Conservation (phyloP, 2,113 vertebrate genomes). For the Peucedramus taeniatus region DNA sequence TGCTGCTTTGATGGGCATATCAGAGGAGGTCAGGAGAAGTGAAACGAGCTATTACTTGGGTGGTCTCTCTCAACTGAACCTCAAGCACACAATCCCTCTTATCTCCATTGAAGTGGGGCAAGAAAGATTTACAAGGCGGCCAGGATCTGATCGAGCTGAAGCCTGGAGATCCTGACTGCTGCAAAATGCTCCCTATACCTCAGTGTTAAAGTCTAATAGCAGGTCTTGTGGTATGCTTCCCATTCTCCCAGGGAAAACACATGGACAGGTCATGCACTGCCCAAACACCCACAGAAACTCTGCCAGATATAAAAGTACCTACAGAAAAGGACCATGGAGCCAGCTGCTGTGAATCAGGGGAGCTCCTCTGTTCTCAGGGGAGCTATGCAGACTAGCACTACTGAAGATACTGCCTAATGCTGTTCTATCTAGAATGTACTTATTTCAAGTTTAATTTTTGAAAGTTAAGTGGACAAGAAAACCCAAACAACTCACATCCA, state of each 20-base stretch:
- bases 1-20: slow-evolving; percentile 1
- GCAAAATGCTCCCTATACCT: slow-evolving; percentile 9
- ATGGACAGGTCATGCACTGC: not conserved
- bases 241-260: not conserved
- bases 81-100: slow-evolving; percentile 9
- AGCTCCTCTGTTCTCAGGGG: not conserved
- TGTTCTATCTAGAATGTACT: not conserved
- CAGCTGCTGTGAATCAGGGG: not conserved
- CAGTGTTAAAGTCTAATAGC: not conserved
- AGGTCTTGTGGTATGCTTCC: not conserved
- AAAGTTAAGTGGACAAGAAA: not conserved
- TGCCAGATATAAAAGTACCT: not conserved
- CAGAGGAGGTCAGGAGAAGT: slow-evolving; percentile 52
- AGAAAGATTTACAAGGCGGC: slow-evolving; percentile 41
- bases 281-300: not conserved
- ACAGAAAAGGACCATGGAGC: not conserved
- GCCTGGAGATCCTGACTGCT: not conserved
- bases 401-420: not conserved
- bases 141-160: not conserved
- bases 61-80: slow-evolving; percentile 52
- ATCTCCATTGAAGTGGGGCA: slow-evolving; percentile 44
- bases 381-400: not conserved
- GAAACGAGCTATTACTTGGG: slow-evolving; percentile 54
- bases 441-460: not conserved
- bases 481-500: not conserved